These are phyloP conservation scores for Schizopygopsis pylzovi DNA, from an alignment of 2,797 vertebrate species.

Conservation along the genomic window DNA sequence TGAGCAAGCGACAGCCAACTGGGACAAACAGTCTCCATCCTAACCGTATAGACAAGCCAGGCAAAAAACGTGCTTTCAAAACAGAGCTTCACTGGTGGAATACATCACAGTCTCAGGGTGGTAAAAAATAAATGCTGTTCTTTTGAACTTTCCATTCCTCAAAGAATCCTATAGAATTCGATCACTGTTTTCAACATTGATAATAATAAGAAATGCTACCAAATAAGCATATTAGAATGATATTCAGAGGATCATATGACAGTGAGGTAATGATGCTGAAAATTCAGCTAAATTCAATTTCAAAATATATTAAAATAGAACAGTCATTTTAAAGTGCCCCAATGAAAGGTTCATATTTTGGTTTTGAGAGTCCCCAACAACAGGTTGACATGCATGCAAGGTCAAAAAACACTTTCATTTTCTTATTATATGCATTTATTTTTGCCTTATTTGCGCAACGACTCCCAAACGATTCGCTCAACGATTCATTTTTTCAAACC, in stretches of 20 bases:
- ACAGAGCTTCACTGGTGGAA: conserved; percentile 24
- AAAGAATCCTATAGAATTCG: background rate
- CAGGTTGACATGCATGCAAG: too few species aligned
- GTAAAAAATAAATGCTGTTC: background rate
- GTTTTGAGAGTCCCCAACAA: too few species aligned
- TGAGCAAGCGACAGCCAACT: conserved; percentile 31
- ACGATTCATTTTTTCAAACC: too few species aligned
- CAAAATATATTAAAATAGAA: background rate
- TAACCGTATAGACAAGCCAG: conserved; percentile 21
- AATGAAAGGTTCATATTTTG: too few species aligned
- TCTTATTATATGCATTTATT: too few species aligned
- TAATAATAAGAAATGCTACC: background rate
- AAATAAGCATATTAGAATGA: background rate
- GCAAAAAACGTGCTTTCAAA: conserved; percentile 56
- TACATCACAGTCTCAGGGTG: background rate
- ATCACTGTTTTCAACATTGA: background rate
- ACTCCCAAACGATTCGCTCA: too few species aligned
- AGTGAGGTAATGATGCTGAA: background rate
- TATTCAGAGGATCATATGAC: background rate
- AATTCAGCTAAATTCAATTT: background rate
- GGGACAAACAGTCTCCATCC: conserved; percentile 54
- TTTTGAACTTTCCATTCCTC: background rate
- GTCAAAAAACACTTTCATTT: too few species aligned
- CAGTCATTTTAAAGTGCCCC: background rate
- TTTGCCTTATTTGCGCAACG: too few species aligned